phyloP scores from a whole-genome alignment of 2,888 invertebrate species.

The Scrobipalpa atriplicella region DNA sequence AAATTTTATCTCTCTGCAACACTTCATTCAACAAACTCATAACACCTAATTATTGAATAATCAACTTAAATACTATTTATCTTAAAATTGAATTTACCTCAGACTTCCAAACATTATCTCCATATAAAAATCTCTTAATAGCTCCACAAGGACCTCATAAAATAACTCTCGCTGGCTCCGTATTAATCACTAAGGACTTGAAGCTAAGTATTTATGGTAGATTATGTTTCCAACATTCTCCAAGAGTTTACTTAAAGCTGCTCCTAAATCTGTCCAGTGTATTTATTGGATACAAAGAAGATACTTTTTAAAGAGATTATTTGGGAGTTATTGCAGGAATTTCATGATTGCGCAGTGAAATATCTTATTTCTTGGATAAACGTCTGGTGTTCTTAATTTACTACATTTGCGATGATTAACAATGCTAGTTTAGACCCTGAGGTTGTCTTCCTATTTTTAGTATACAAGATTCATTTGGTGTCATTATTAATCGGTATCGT shows the following conservation, averaged over 20 bases:
- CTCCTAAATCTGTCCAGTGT: slow-evolving; percentile 21
- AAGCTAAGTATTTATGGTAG: slow-evolving; percentile 23
- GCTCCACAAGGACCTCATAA: slow-evolving; percentile 1
- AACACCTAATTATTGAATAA: neutral
- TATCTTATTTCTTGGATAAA: neutral
- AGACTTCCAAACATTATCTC: slow-evolving; percentile 11
- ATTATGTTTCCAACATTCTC: slow-evolving; percentile 21
- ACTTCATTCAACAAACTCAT: neutral
- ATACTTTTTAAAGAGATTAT: slow-evolving; percentile 14
- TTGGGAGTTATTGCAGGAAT: slow-evolving; percentile 7
- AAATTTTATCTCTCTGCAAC: too few species aligned
- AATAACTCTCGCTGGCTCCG: neutral
- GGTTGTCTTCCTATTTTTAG: too few species aligned
- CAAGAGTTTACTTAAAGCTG: slow-evolving; percentile 1
- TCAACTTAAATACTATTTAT: neutral
- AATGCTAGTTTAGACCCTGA: too few species aligned
- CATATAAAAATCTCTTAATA: slow-evolving; percentile 19
- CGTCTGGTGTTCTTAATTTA: neutral
- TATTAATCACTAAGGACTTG: slow-evolving; percentile 19
- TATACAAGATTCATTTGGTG: too few species aligned
- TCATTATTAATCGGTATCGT: too few species aligned
- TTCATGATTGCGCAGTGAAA: neutral
- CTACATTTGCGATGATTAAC: too few species aligned
- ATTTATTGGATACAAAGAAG: slow-evolving; percentile 21
- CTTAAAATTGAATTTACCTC: neutral